phyloP scores from a whole-genome alignment of 2,797 vertebrate genomes.

The Carduelis carduelis region DNA sequence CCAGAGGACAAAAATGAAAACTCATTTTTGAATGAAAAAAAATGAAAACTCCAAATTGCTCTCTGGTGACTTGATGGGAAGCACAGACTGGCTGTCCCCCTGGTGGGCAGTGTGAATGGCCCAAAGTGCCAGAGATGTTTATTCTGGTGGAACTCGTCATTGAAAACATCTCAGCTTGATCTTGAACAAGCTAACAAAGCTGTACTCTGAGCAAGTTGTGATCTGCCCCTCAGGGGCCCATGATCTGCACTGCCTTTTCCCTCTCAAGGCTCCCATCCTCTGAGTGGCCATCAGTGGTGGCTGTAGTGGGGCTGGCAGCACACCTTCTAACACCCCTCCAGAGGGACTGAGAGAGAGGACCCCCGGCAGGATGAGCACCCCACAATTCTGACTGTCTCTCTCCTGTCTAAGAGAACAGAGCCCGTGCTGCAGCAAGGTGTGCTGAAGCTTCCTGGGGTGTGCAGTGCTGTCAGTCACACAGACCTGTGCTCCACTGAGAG shows the following conservation, averaged over 20 bases:
- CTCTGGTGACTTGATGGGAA: background rate
- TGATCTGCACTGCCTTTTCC: background rate
- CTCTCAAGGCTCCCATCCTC: background rate
- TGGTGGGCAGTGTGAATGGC: background rate
- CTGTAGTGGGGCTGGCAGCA: background rate
- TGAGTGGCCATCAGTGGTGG: background rate
- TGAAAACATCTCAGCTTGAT: background rate
- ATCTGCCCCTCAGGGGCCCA: background rate
- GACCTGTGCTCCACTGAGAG: accelerated
- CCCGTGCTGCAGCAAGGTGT: background rate
- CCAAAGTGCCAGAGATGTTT: background rate
- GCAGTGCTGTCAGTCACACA: background rate
- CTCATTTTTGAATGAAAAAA: background rate
- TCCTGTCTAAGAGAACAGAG: background rate
- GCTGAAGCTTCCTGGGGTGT: background rate
- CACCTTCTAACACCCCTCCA: background rate
- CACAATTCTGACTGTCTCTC: background rate
- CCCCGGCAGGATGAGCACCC: background rate
- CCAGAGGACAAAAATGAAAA: background rate
- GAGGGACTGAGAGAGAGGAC: accelerated
- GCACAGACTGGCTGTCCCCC: background rate
- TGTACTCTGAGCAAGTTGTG: background rate
- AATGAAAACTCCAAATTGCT: background rate
- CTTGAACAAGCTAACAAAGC: background rate
- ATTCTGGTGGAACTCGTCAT: background rate